Base-by-base conservation (phyloP, 2,888 invertebrate species). In the Electrophaes corylata region DNA sequence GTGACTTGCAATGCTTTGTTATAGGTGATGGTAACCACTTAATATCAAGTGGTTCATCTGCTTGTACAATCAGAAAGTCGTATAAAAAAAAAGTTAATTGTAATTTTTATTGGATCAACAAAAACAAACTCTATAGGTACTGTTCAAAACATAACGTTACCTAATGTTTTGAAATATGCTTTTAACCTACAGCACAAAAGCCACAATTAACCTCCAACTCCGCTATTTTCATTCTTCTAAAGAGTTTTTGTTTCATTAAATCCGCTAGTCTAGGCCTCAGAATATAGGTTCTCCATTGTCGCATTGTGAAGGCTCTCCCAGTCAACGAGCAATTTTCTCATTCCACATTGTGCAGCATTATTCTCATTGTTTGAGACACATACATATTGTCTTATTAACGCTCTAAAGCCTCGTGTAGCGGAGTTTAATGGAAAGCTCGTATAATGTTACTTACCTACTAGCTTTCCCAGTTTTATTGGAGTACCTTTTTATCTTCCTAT, bases 321-420 rank as follows among this genome's bases (percentile, higher is more conserved):
- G 80, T 82, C 82, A 83, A 86, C 86, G 86, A 84, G 87, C 86
- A 79, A 87, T 88, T 88, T 88, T 88, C 85, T 81, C 87, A 87
- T 88, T 89, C 86, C 69, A 83, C 72, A 87, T 88, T 88, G 87
- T 86, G 76, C 81, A 71, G 81, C 81, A 86, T 88, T 87, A 87
- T 86, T 77, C 76, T 77, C 85, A 88, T 89, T 90, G 90, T 88
- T 80, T 67, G 73, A 69, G 72, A 81, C 77, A 84, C 81, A 83
- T 81, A 81, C 81, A 81, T 80, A 81, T 72, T 77, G 78, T 78
- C 78, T 77, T 81, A 79, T 76, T 78, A 76, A 70, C 66, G 70
- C 70, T 72, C 70, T 71, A 69, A 72, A 74, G 72, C 74, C 62
- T 66, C 60, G 62, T 57, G 49, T 48, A 40, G 66, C 66, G 58